Base-by-base conservation (phyloP, 1,140 invertebrate species). In the Phocides pigmalion region DNA sequence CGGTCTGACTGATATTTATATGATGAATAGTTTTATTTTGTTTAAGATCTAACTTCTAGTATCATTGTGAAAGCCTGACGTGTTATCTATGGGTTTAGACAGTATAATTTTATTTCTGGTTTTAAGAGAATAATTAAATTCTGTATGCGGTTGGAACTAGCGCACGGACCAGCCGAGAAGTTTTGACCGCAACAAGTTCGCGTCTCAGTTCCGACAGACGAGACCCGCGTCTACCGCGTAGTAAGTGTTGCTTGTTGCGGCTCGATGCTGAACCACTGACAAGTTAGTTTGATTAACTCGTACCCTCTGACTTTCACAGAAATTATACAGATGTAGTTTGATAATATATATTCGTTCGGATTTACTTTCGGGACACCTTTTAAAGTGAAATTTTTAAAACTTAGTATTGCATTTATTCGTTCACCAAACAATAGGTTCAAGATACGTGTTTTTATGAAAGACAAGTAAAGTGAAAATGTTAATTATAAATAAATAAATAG, bases 111-210 rank as follows among this genome's bases (percentile, higher is more conserved):
- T n/a, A n/a, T n/a, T n/a, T n/a, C n/a, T n/a, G n/a, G n/a, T n/a
- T 35, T 35, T n/a, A 5, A 49, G 5, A 32, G 1, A 50, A 17
- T 15, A 12, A 32, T 9, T 15, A 50, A 50, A 39, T 39, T 39
- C 4, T 50, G 25, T 3, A 5, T 32, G 47, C 20, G 47, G 47
- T 51, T 17, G 0, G 15, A 11, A 6, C 49, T 16, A 50, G 47
- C 47, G 20, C 12, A 25, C 16, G 12, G 15, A 28, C 32, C 47
- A 11, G 5, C 8, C 15, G 25, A 3, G 25, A 28, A 50, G 25
- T 50, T 50, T 50, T 50, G 22, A 41, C 51, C 51, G 19, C 51
- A 41, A 41, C 35, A 25, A 54, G 19, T 54, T 54, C n/a, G 19
- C 17, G 11, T 20, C 42, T 54, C 37, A 54, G 51, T 54, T 54